Base-by-base conservation (phyloP, 2,797 vertebrate genomes). In the Hylomyscus alleni region DNA sequence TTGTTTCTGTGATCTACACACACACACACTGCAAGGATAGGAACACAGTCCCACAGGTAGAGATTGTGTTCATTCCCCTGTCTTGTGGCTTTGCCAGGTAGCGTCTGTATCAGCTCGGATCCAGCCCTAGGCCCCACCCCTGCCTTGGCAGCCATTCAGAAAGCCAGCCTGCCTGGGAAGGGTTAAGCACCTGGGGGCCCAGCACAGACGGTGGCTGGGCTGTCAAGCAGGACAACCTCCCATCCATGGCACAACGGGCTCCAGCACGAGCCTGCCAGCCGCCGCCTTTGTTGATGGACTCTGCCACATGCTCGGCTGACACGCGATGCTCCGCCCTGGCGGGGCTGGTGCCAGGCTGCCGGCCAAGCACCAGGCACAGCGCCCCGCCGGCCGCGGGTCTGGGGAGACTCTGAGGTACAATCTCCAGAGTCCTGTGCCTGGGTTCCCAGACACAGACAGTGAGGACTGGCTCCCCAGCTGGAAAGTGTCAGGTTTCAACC, bases 401-500 rank as follows among this genome's bases (percentile, higher is more conserved):
- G 94, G 92, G 89, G 94, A 96, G 92, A 91, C 90, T 97, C 93
- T 0, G 96, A 96, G 94, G 96, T 95, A 86, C 83, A 52, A 40
- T 4, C 93, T 97, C 96, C 83, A 83, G 94, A 95, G 94, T 95
- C 97, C 62, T 95, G 65, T 91, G 97, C 93, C 89, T 65, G 13
- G 60, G 97, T 98, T 98, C 96, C 97, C 95, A 97, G 96, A 97
- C 97, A 67, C 90, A 96, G 97, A 95, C 97, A 98, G 94, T 94
- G 95, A 97, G 97, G 94, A 98, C 96, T 86, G 95, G 92, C 83
- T 98, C 97, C 96, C 97, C 97, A 97, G 97, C 97, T 96, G 98
- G 88, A 97, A 97, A 97, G 98, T 98, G 95, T 99, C 98, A 37
- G 90, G 98, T 99, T 99, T 98, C 99, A 99, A 99, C 99, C 97